Evolutionary conservation across 2,797 vertebrate species (phyloP).

Genomic region (Nannoperca australis): DNA sequence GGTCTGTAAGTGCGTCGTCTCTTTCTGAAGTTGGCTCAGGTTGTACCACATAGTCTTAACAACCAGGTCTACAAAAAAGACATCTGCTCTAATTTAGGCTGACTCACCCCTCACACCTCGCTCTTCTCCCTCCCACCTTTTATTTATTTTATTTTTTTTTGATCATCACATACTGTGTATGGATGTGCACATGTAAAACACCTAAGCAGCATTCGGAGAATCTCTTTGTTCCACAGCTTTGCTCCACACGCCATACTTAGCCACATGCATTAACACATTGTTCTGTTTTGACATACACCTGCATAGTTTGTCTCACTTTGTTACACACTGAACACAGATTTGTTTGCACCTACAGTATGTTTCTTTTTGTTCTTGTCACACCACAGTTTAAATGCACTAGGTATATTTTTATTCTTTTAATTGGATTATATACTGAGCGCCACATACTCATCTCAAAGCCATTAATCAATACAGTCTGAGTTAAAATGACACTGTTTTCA

Average conservation of each 20-base stretch:
- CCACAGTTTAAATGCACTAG: too few species aligned
- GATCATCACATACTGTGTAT: constrained; percentile 6
- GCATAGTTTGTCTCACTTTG: too few species aligned
- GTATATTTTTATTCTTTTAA: too few species aligned
- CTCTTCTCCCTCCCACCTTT: neutral
- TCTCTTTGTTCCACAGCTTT: neutral
- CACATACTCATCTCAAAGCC: neutral
- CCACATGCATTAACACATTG: neutral
- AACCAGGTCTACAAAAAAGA: constrained; percentile 20
- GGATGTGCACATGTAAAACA: neutral
- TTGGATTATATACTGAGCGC: neutral
- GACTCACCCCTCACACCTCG: neutral
- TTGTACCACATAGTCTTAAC: constrained; percentile 6
- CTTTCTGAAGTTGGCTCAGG: neutral
- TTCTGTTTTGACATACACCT: neutral
- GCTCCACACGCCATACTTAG: neutral
- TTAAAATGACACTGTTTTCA: neutral
- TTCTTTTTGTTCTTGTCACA: too few species aligned
- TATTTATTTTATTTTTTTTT: constrained; percentile 1
- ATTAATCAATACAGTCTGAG: neutral
- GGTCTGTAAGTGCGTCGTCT: neutral
- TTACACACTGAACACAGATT: too few species aligned
- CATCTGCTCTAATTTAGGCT: constrained; percentile 24
- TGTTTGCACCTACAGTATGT: too few species aligned
- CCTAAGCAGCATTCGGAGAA: neutral